phyloP scores from a whole-genome alignment of 2,113 vertebrate species.

The Microcebus jonahi region DNA sequence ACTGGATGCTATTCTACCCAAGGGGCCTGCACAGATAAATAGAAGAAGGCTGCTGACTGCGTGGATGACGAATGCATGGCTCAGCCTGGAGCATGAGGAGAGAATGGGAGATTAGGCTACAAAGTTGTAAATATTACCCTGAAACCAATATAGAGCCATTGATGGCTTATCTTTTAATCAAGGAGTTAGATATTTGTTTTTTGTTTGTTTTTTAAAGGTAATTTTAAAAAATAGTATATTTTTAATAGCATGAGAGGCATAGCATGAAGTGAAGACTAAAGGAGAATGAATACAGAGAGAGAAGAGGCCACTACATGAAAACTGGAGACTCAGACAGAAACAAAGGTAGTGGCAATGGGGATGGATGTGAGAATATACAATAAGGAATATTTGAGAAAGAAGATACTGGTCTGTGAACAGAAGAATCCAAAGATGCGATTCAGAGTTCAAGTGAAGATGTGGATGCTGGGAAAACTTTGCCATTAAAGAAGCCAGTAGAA shows the following conservation, averaged over 20 bases:
- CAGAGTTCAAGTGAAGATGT: background rate
- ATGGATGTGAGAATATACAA: background rate
- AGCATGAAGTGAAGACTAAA: background rate
- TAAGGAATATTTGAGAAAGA: background rate
- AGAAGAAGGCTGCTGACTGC: background rate
- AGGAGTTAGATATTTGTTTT: background rate
- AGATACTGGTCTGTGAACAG: background rate
- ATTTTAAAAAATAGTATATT: background rate
- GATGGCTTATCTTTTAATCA: background rate
- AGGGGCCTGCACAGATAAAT: background rate
- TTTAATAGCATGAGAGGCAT: background rate
- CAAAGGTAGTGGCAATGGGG: background rate
- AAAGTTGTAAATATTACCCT: background rate
- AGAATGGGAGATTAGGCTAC: background rate
- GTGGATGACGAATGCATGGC: fast-evolving
- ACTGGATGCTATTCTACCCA: background rate
- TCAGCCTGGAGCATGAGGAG: background rate
- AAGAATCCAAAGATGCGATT: background rate
- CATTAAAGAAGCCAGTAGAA: background rate
- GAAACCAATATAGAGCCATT: background rate
- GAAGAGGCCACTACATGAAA: background rate
- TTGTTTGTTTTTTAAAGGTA: background rate
- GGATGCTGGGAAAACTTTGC: background rate
- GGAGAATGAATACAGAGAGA: background rate
- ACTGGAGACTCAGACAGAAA: background rate